Evolutionary conservation across 2,888 invertebrate genomes (phyloP).

Genomic region (Temnothorax ravouxi): DNA sequence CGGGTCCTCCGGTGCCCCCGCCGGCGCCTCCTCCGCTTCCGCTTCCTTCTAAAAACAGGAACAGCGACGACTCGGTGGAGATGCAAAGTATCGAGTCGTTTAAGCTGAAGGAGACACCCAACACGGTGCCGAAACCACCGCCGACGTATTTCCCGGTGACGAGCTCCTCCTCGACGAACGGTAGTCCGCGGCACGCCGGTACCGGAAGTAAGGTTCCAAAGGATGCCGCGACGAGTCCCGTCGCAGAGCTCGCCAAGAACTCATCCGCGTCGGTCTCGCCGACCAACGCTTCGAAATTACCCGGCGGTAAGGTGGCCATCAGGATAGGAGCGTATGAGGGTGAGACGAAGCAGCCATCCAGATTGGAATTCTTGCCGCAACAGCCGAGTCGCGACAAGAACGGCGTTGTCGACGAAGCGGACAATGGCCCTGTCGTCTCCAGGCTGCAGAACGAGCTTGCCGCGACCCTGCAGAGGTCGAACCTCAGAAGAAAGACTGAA

Average conservation of each 20-base stretch:
- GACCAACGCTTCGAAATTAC: conserved; percentile 53
- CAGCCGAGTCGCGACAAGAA: conserved; percentile 74
- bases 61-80: conserved; percentile 89
- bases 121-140: conserved; percentile 89
- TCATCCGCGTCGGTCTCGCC: conserved; percentile 56
- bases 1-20: conserved; percentile 71
- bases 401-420: conserved; percentile 85
- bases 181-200: conserved; percentile 76
- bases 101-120: conserved; percentile 90
- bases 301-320: conserved; percentile 82
- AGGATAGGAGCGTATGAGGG: conserved; percentile 84
- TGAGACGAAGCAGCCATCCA: conserved; percentile 89
- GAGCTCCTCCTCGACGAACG: conserved; percentile 76
- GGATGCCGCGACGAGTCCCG: conserved; percentile 87
- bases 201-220: conserved; percentile 67
- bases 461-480: conserved; percentile 92
- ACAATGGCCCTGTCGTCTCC: conserved; percentile 88
- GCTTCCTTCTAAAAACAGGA: conserved; percentile 71
- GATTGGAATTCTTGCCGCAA: conserved; percentile 89
- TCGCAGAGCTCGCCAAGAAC: conserved; percentile 72
- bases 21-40: conserved; percentile 81
- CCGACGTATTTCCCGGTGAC: conserved; percentile 89
- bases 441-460: conserved; percentile 92
- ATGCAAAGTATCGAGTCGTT: conserved; percentile 93
- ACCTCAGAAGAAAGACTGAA: conserved; percentile 91